These are phyloP conservation scores for Anarsia innoxiella DNA, from an alignment of 2,888 invertebrate genomes.

Conservation along the genomic window DNA sequence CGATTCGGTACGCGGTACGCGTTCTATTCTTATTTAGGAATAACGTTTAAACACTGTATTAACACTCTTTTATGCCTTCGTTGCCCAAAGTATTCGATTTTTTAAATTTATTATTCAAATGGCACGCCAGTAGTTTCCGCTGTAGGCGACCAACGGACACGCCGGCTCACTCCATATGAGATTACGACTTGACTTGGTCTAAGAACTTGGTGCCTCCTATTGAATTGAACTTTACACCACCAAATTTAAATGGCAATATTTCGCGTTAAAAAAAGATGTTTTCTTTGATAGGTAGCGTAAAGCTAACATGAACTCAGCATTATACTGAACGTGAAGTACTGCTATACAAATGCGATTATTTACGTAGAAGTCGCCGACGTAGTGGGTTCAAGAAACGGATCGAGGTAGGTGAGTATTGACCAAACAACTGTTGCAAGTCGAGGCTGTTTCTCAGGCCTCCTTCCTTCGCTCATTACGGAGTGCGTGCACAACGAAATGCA, in stretches of 20 bases:
- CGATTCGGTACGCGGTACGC: too few relatives aligned
- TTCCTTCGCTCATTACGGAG: too few relatives aligned
- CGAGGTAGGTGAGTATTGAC: constrained; percentile 38
- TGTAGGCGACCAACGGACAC: constrained; percentile 55
- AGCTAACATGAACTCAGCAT: too few relatives aligned
- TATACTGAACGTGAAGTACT: constrained; percentile 23
- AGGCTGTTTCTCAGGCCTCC: too few relatives aligned
- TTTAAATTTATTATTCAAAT: constrained; percentile 23
- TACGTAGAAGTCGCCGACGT: constrained; percentile 43
- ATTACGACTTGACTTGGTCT: constrained; percentile 43
- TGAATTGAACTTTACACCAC: constrained; percentile 29
- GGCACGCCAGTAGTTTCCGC: constrained; percentile 33
- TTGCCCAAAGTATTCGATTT: too few relatives aligned
- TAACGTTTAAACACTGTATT: too few relatives aligned
- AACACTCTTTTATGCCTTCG: too few relatives aligned
- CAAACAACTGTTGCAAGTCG: too few relatives aligned
- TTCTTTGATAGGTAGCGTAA: constrained; percentile 37
- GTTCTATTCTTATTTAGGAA: too few relatives aligned
- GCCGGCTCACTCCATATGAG: constrained; percentile 55
- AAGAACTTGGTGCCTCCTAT: constrained; percentile 33
- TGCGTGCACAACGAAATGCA: too few relatives aligned
- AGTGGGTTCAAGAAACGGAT: constrained; percentile 26
- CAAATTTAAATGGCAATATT: constrained; percentile 40
- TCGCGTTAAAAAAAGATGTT: constrained; percentile 30
- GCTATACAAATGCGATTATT: constrained; percentile 53